Evolutionary conservation across 2,113 vertebrate genomes (phyloP), one percentile per base, ranked within the genome.

Genomic region (Galeopterus variegatus): DNA sequence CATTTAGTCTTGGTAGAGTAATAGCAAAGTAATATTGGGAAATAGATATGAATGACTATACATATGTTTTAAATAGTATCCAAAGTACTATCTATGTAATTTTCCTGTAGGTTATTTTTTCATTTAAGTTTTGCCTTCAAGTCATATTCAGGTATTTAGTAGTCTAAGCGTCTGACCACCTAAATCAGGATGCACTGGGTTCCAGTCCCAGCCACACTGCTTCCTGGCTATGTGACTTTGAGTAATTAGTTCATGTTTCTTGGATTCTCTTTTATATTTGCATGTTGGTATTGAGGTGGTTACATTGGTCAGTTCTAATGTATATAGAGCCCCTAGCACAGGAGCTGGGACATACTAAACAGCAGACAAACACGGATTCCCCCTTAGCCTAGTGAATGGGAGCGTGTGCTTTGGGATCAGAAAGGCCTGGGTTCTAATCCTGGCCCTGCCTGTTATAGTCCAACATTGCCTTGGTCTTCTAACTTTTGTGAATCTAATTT

Each of bases 11-110:
- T 72, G 12, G 70, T 70, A 91, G 52, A 67, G 10, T 73, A 81
- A 92, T 72, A 72, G 6, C 72, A 97, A 56, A 64, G 33, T 95
- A 50, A 76, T 26, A 7, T 80, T 69, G 72, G 33, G 12, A 88
- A 77, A 19, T 36, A 83, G 64, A 45, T 87, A 9, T 10, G 58
- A 85, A 48, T n/a, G 12, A 50, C 50, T 81, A 11, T 52, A 56
- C 81, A 84, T 73, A 83, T 45, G 33, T 26, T 58, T 96, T 52
- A 88, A 93, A 58, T 79, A 10, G 6, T 72, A 36, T 33, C 60
- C 23, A 9, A 24, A 65, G 28, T 45, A 28, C 24, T 56, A 28
- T 21, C 36, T 84, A 1, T 95, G 31, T 76, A 81, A 58, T 75
- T 93, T 90, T 86, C 14, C 33, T 67, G 0, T 3, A 33, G n/a